A percentile compares a stretch with the other conserved stretches of the same genome.
Evolutionary conservation across 2,797 vertebrate genomes (phyloP).

Genomic region (Rousettus madagascariensis): DNA sequence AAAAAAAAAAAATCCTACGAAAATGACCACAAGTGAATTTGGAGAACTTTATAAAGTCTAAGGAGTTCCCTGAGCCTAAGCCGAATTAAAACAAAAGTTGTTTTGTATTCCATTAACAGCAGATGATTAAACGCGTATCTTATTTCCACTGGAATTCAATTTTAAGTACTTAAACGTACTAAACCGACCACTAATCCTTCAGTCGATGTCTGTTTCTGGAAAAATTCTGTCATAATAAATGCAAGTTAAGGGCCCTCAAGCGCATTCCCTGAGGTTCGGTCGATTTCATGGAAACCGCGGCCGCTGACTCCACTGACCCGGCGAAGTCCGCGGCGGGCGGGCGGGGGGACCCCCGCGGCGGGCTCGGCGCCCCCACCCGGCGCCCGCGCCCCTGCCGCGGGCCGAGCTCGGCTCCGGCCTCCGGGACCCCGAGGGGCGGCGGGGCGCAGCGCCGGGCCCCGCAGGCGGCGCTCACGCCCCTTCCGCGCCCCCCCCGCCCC

Average conservation of each 20-base stretch:
- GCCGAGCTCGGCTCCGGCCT: background rate
- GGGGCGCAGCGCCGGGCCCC: background rate
- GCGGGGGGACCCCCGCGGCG: background rate
- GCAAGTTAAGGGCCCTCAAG: background rate
- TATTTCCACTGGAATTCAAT: conserved; percentile 71
- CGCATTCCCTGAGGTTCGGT: background rate
- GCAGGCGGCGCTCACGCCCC: background rate
- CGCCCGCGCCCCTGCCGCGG: background rate
- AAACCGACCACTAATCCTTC: conserved; percentile 50
- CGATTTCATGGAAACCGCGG: background rate
- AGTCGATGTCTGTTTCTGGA: conserved; percentile 42
- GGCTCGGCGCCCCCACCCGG: background rate
- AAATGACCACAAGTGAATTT: background rate
- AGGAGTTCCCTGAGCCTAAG: background rate
- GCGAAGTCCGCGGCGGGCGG: background rate
- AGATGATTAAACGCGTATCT: conserved; percentile 66
- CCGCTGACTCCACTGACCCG: background rate
- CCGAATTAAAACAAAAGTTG: conserved; percentile 69
- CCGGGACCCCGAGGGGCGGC: background rate
- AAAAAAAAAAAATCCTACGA: background rate
- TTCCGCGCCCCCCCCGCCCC: background rate
- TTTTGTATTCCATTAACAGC: conserved; percentile 71
- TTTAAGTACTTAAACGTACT: conserved; percentile 63
- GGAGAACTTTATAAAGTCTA: conserved; percentile 21
- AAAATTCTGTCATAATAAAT: background rate